Percentiles rank a stretch among this genome's conserved stretches.
Conservation (phyloP, 2,888 invertebrate species). For the Dryobotodes eremita region DNA sequence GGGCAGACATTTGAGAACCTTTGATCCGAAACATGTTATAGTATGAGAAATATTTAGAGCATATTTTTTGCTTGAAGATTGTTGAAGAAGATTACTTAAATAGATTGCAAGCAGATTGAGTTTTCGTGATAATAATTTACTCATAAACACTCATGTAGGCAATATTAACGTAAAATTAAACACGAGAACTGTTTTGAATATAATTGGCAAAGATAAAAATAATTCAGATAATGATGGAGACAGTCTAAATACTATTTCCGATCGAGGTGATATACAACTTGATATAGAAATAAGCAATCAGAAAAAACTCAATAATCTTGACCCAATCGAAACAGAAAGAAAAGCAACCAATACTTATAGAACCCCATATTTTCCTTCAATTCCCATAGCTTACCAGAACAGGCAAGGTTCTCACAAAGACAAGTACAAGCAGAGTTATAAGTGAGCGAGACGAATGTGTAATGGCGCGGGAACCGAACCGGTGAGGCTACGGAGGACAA, state of each 20-base stretch:
- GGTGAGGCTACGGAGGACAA: slow-evolving; percentile 61
- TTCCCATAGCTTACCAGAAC: slow-evolving; percentile 61
- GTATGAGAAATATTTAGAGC: slow-evolving; percentile 51
- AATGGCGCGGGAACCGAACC: slow-evolving; percentile 83
- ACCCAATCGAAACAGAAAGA: slow-evolving; percentile 28
- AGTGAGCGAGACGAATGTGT: slow-evolving; percentile 87
- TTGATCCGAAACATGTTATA: slow-evolving; percentile 36
- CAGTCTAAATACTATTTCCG: rapidly evolving
- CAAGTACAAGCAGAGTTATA: slow-evolving; percentile 72
- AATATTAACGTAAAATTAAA: background rate
- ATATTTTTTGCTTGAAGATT: slow-evolving; percentile 29
- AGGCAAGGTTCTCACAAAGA: slow-evolving; percentile 74
- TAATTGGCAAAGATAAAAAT: background rate
- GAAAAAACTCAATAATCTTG: background rate
- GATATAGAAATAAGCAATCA: background rate
- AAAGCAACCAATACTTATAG: slow-evolving; percentile 39
- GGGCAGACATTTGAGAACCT: slow-evolving; percentile 51
- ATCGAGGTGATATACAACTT: background rate
- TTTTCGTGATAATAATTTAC: slow-evolving; percentile 25
- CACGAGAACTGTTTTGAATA: background rate
- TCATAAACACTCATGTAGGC: background rate
- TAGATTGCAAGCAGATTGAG: slow-evolving; percentile 15
- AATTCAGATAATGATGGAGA: background rate
- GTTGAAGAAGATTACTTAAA: slow-evolving; percentile 36
- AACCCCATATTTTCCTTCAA: slow-evolving; percentile 54